Base-by-base conservation (phyloP, 2,797 vertebrate species). In the Bovichtus diacanthus region DNA sequence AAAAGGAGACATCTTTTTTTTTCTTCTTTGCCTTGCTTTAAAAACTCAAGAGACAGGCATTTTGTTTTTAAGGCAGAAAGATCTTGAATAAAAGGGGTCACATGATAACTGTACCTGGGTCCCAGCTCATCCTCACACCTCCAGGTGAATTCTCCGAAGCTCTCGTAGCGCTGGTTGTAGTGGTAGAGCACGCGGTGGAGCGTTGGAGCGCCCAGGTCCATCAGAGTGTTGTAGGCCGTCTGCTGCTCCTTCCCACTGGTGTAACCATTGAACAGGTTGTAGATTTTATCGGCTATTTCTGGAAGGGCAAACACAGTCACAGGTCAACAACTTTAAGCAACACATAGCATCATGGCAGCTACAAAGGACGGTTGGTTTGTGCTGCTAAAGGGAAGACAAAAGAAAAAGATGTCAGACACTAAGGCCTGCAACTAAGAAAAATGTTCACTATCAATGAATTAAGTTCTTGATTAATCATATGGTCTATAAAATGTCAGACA, bases 271-370 rank as follows among this genome's bases (percentile, higher is more conserved):
- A 99, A 99, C 89, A 99, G 95, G 84, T 99, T 99, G 86, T 99
- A 99, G 94, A 99, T 99, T 93, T 99, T 99, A 89, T 99, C 98
- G 4, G 98, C 95, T 77, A 99, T 97, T 95, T 99, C 98, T 99
- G 90, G 21, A 78, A 68, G 9, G 41, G 13, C 0, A 76, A n/a
- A 77, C 44, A 65, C 15, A 72, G 41, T 31, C n/a, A 62, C 1
- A 13, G 38, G 23, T 78, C 36, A 51, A 31, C 8, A 29, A 34
- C 31, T 34, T 34, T 7, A 34, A 9, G 31, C 8, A 31, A 31
- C 10, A 18, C n/a, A 9, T 12, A 21, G 2, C 15, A 10, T 25
- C 10, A 47, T 3, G 7, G 29, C 21, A 60, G 29, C 56, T 41
- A n/a, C 13, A 50, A 31, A 38, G 50, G 23, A n/a, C n/a, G 27